Base-by-base conservation (phyloP, 2,113 vertebrate genomes). In the Ondatra zibethicus region DNA sequence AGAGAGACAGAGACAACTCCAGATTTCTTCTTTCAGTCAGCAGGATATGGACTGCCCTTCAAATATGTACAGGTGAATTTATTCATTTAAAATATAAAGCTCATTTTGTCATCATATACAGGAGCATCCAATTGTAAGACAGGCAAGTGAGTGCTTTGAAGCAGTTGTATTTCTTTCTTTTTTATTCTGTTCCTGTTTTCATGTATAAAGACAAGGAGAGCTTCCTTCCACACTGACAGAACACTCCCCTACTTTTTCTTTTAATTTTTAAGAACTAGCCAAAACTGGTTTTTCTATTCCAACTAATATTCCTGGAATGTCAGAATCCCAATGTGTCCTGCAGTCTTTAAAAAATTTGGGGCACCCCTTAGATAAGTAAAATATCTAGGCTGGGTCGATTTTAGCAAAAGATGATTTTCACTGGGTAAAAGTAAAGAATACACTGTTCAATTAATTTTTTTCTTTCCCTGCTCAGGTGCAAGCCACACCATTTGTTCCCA, bases 361-460 rank as follows among this genome's bases (percentile, higher is more conserved):
- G 6, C 82, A 87, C 68, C 5, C 21, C 29, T 91, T 70, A 85
- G 12, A 8, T 88, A 88, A 96, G 45, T 12, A 84, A 72, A 31
- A 55, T 63, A 4, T 14, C 6, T 93, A 85, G 70, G 12, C 77
- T 82, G 45, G 7, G n/a, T 89, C 16, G 86, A 31, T 92, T 92
- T 93, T 95, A 92, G 50, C 73, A 78, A 95, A 93, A 89, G 25
- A 58, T 3, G 61, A 21, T 42, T 73, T 90, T 95, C n/a, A 73
- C 8, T 21, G 12, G 93, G 52, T 73, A 96, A 91, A 95, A 61
- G 27, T 88, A 31, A 88, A 91, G 77, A 91, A 80, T 86, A 7
- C 68, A 4, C 10, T 76, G 47, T 68, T 61, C 29, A 61, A 3
- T 89, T 17, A 87, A 4, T 13, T 85, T 97, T 87, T 72, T 72